Conservation (phyloP, 2,113 vertebrate species). For the Daboia siamensis region DNA sequence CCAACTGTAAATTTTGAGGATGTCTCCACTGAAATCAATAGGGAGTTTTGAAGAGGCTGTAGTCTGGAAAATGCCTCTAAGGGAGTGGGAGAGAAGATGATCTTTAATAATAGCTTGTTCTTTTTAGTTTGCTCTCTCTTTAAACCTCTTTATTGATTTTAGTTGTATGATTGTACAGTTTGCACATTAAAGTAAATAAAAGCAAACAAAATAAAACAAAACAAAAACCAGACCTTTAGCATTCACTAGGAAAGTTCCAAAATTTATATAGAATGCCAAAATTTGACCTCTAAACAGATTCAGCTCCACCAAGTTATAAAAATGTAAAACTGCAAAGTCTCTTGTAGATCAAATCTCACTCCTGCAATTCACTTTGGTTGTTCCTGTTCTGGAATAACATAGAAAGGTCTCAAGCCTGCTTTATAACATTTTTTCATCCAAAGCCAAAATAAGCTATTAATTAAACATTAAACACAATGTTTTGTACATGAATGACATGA, state of each 20-base stretch:
- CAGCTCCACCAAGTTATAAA: background rate
- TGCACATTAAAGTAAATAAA: background rate
- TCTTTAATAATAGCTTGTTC: background rate
- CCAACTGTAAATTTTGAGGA: background rate
- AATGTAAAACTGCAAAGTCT: background rate
- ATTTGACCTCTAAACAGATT: background rate
- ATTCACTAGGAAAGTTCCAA: background rate
- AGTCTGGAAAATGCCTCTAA: background rate
- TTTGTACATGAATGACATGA: background rate
- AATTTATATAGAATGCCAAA: background rate
- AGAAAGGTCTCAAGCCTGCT: background rate
- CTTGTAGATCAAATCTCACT: background rate
- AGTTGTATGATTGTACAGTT: background rate
- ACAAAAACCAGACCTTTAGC: background rate
- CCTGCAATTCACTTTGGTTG: background rate
- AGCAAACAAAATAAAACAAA: background rate
- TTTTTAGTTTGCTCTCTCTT: background rate
- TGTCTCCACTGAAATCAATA: background rate
- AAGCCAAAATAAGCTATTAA: background rate
- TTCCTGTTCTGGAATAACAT: background rate
- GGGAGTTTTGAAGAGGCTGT: background rate
- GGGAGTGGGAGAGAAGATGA: background rate
- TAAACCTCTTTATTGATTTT: background rate
- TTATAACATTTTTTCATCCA: background rate
- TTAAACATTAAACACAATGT: background rate